Evolutionary conservation across 2,797 vertebrate genomes (phyloP).

Genomic region (Cirrhinus mrigala): DNA sequence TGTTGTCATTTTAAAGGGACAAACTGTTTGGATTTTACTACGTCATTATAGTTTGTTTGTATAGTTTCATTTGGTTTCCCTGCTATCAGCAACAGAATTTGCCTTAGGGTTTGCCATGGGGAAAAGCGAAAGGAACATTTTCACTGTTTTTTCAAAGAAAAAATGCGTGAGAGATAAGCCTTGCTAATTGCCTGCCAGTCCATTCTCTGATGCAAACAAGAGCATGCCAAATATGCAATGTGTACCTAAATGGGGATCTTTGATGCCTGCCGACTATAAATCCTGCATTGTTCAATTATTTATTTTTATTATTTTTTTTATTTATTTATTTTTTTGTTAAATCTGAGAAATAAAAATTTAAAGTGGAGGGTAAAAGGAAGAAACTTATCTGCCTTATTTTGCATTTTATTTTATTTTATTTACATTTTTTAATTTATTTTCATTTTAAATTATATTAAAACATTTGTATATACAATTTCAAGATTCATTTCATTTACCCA

Average conservation of each 20-base stretch:
- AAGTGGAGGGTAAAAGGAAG: not conserved
- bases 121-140: conserved; percentile 2
- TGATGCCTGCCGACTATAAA: conserved; percentile 34
- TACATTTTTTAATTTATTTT: not conserved
- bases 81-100: conserved; percentile 18
- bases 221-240: conserved; percentile 28
- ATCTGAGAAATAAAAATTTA: not conserved
- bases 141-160: conserved; percentile 1
- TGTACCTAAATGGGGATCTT: conserved; percentile 43
- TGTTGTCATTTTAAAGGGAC: conserved; percentile 51
- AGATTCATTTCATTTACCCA: not conserved
- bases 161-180: conserved; percentile 48
- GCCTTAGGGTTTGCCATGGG: conserved; percentile 19
- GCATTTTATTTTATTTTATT: not conserved
- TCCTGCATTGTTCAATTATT: not conserved
- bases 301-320: no score
- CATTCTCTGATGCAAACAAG: conserved; percentile 18
- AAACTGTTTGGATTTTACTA: conserved; percentile 19
- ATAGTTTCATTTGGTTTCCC: conserved; percentile 15
- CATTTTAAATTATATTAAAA: not conserved
- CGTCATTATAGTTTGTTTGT: conserved; percentile 42
- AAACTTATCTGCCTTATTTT: not conserved
- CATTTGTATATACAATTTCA: not conserved
- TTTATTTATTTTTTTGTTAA: conserved; percentile 7
- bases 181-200: conserved; percentile 4